Evolutionary conservation across 2,113 vertebrate species (phyloP).

Genomic region (Azemiops feae): DNA sequence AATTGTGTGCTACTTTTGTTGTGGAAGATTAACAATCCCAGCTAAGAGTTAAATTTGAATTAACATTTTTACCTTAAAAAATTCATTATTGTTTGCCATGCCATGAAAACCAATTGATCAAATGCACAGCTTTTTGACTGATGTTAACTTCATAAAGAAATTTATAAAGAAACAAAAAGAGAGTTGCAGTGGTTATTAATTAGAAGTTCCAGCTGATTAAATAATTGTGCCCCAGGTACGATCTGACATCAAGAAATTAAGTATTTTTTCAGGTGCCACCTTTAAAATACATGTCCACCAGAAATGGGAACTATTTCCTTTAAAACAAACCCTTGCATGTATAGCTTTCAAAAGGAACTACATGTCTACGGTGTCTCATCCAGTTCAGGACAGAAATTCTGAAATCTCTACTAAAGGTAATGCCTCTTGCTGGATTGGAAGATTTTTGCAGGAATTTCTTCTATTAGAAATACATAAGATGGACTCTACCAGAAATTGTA

Average conservation of each 20-base stretch:
- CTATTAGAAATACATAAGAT: background rate
- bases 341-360: too few species aligned
- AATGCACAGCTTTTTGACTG: background rate
- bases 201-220: background rate
- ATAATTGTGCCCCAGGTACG: background rate
- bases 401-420: background rate
- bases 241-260: background rate
- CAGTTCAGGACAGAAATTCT: background rate
- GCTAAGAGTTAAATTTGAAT: background rate
- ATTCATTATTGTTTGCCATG: background rate
- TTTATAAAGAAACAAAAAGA: background rate
- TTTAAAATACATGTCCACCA: background rate
- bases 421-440: background rate
- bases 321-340: too few species aligned
- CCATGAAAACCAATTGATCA: background rate
- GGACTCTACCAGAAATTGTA: background rate
- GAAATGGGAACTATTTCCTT: background rate
- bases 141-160: background rate
- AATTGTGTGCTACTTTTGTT: background rate
- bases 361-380: background rate
- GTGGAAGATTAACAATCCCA: background rate
- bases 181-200: background rate
- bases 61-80: background rate
- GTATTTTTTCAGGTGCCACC: background rate
- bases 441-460: background rate